phyloP scores from a whole-genome alignment of 2,888 invertebrate species.

The Ennomos quercinarius region DNA sequence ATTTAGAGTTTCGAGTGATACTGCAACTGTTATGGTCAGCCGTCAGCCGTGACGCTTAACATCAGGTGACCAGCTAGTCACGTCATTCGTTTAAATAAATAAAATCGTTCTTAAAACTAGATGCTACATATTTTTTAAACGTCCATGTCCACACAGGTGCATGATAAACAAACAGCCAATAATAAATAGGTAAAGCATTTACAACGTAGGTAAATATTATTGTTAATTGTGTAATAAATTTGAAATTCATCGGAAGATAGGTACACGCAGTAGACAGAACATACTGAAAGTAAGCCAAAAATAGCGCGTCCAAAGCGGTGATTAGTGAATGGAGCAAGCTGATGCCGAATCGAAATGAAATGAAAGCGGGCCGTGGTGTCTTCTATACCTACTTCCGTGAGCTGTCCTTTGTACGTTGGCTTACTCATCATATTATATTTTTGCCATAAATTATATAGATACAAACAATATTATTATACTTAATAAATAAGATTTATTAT shows the following conservation, averaged over 20 bases:
- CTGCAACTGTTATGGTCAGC: too few species aligned
- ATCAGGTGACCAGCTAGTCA: too few species aligned
- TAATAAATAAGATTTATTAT: too few species aligned
- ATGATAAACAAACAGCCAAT: slow-evolving; percentile 36
- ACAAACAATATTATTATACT: slow-evolving; percentile 13
- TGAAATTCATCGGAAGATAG: background rate
- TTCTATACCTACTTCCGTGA: slow-evolving; percentile 21
- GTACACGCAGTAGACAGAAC: slow-evolving; percentile 19
- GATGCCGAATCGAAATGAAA: slow-evolving; percentile 59
- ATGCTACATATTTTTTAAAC: slow-evolving; percentile 25
- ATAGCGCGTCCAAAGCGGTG: slow-evolving; percentile 63
- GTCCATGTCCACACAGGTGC: slow-evolving; percentile 45
- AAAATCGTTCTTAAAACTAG: slow-evolving; percentile 1
- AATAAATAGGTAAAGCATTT: slow-evolving; percentile 10
- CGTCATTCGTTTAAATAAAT: too few species aligned
- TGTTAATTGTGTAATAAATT: too few species aligned
- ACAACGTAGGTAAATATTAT: too few species aligned
- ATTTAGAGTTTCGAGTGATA: too few species aligned
- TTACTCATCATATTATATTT: slow-evolving; percentile 13
- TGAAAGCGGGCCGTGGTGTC: slow-evolving; percentile 53
- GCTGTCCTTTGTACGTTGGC: slow-evolving; percentile 6
- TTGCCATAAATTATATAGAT: slow-evolving; percentile 28
- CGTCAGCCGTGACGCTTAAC: too few species aligned
- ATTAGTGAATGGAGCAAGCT: slow-evolving; percentile 64
- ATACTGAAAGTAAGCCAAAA: slow-evolving; percentile 44